Evolutionary conservation across 2,113 vertebrate species (phyloP), one percentile per base, ranked within the genome.

Genomic region (Corythoichthys intestinalis): DNA sequence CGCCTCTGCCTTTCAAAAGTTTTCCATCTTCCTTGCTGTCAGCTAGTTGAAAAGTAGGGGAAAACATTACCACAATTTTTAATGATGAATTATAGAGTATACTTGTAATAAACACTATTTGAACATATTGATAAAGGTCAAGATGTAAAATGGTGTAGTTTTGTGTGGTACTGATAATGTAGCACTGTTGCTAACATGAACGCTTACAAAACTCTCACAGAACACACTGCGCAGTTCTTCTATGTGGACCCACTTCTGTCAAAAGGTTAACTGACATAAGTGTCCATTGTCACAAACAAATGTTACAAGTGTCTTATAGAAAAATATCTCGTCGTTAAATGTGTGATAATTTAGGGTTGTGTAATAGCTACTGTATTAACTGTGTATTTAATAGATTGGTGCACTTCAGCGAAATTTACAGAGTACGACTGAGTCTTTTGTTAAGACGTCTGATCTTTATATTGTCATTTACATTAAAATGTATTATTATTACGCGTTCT

Each of bases 1-100:
- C 77, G 44, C 69, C 77, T 76, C 73, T 73, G 6, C 64, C 70
- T 13, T 69, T 72, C 73, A 65, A 57, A 52, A 84, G 78, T 57
- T 76, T 63, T 20, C 71, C 90, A 37, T 91, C 90, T 8, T 86
- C 88, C 15, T 85, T 88, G 68, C 94, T 91, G 91, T 94, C 83
- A 79, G 74, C 85, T 94, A 88, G 74, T 83, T 81, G 11, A 71
- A 79, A 46, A 46, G 46, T 1, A 46, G 5, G 34, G 14, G 28
- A 7, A 63, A 20, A n/a, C 11, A 63, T 15, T n/a, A 63, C 4
- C 11, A 46, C 20, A 34, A 28, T 47, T 47, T 63, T 14, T 58
- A 37, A 57, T 9, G 54, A 35, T 57, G 12, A 57, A 1, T 34
- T 35, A 28, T 35, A 11, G 11, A 44, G 41, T 44, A 8, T 57